Evolutionary conservation across 2,888 invertebrate species (phyloP).

Genomic region (Unio pictorum): DNA sequence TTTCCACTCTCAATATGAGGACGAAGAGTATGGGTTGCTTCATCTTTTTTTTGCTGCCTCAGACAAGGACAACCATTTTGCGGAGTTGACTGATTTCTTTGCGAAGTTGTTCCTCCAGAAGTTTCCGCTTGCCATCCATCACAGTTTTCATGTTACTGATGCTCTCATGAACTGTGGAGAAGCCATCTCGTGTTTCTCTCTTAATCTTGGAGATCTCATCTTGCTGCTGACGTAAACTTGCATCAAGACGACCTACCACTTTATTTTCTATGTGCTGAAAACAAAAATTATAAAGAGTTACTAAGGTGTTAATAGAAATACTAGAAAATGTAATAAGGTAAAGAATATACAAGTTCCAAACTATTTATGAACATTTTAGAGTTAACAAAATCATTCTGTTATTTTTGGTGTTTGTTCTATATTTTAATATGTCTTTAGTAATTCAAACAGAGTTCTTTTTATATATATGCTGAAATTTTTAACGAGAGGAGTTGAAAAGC

Average conservation of each 20-base stretch:
- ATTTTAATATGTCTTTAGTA: too few relatives aligned
- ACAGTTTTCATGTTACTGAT: conserved; percentile 70
- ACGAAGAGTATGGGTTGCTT: neutral
- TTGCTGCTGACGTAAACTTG: conserved; percentile 43
- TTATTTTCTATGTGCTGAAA: conserved; percentile 53
- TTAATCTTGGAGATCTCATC: conserved; percentile 66
- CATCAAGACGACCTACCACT: conserved; percentile 48
- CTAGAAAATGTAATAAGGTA: neutral
- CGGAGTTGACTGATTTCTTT: conserved; percentile 70
- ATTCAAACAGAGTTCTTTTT: too few relatives aligned
- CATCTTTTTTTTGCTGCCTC: conserved; percentile 10
- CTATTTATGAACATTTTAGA: too few relatives aligned
- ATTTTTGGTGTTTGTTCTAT: too few relatives aligned
- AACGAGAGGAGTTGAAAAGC: too few relatives aligned
- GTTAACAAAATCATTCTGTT: too few relatives aligned
- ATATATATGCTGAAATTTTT: too few relatives aligned
- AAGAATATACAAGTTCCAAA: too few relatives aligned
- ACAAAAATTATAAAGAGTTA: neutral
- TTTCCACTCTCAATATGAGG: too few relatives aligned
- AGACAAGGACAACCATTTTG: conserved; percentile 71
- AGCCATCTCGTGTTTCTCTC: conserved; percentile 67
- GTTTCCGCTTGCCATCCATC: conserved; percentile 68
- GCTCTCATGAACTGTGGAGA: conserved; percentile 69
- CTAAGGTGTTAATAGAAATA: neutral
- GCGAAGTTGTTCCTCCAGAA: conserved; percentile 68